Evolutionary conservation across 2,888 invertebrate species (phyloP).

Genomic region (Kryphioiulus occultus): DNA sequence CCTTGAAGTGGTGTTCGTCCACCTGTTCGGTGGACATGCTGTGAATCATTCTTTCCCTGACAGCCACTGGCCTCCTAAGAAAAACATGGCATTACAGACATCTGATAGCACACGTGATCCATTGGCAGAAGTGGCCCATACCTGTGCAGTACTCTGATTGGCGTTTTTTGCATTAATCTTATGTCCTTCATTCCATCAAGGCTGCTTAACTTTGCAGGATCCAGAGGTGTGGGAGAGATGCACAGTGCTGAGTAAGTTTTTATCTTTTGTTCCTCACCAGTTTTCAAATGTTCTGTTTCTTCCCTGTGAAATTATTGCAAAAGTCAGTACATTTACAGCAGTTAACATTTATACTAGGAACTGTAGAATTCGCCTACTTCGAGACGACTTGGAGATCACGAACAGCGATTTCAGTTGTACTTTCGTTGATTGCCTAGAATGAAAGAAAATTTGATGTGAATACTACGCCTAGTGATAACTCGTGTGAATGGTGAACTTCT

Average conservation of each 20-base stretch:
- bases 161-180: conserved; percentile 81
- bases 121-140: conserved; percentile 51
- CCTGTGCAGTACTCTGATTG: conserved; percentile 85
- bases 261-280: conserved; percentile 85
- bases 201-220: conserved; percentile 64
- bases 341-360: too few relatives aligned
- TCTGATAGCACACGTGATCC: neutral
- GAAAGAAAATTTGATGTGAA: neutral
- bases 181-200: conserved; percentile 68
- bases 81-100: neutral
- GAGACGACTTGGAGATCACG: conserved; percentile 72
- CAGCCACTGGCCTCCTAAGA: conserved; percentile 72
- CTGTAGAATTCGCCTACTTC: conserved; percentile 63
- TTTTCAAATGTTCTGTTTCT: conserved; percentile 75
- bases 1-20: conserved; percentile 66
- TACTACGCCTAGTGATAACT: neutral
- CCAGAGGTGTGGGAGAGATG: conserved; percentile 65
- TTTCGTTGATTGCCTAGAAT: conserved; percentile 67
- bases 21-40: conserved; percentile 70
- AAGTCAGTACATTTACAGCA: neutral
- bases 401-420: conserved; percentile 67
- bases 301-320: conserved; percentile 65
- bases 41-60: conserved; percentile 73
- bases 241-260: conserved; percentile 89
- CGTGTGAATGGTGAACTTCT: neutral